phyloP scores from a whole-genome alignment of 2,888 invertebrate species.

The Mycalesis mineus region DNA sequence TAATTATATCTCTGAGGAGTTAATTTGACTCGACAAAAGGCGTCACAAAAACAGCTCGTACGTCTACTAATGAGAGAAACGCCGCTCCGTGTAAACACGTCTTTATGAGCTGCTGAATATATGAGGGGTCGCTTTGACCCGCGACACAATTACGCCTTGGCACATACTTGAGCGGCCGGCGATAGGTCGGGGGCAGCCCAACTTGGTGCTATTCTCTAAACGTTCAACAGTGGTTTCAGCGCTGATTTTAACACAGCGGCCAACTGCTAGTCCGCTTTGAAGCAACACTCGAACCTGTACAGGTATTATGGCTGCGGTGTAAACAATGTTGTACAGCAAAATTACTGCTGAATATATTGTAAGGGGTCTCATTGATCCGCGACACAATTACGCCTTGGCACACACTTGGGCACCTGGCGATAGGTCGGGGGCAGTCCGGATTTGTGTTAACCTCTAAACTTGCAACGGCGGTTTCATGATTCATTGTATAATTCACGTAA shows the following conservation, averaged over 20 bases:
- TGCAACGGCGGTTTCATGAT: no score
- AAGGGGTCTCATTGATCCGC: no score
- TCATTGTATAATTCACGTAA: no score
- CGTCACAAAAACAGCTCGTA: slow-evolving; percentile 23
- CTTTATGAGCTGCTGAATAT: slow-evolving; percentile 26
- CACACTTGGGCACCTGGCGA: no score
- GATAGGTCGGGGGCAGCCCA: background rate
- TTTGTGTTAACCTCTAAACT: no score
- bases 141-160: slow-evolving; percentile 8
- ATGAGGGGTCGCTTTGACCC: slow-evolving; percentile 23
- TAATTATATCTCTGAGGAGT: slow-evolving; percentile 20
- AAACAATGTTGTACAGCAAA: no score
- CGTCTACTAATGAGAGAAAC: slow-evolving; percentile 26
- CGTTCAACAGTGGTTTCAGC: background rate
- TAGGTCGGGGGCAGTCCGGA: no score
- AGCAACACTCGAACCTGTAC: no score
- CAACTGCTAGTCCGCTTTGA: no score
- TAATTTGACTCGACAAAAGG: slow-evolving; percentile 24
- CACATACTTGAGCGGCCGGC: background rate
- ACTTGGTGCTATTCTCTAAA: background rate
- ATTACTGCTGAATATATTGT: no score
- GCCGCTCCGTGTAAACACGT: slow-evolving; percentile 22
- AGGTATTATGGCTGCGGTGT: no score
- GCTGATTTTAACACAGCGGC: background rate
- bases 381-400: no score